These are phyloP conservation scores for Philereme transversata DNA, from an alignment of 2,888 invertebrate species.

Conservation along the genomic window DNA sequence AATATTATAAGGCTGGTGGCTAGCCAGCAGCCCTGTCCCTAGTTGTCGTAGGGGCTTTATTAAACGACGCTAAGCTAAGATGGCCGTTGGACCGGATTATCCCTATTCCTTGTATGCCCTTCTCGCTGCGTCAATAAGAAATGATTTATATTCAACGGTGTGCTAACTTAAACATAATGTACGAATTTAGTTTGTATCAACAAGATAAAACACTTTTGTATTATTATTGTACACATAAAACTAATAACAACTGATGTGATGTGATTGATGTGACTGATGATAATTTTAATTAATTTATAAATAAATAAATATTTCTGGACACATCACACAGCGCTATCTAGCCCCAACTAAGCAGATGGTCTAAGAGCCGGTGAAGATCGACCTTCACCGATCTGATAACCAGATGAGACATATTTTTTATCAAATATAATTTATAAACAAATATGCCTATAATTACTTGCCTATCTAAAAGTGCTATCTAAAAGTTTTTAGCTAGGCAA, in stretches of 20 bases:
- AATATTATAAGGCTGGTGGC: constrained; percentile 21
- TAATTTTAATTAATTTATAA: constrained; percentile 21
- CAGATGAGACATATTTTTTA: too few species aligned
- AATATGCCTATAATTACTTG: too few species aligned
- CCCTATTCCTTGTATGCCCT: constrained; percentile 72
- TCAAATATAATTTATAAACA: too few species aligned
- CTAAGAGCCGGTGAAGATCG: too few species aligned
- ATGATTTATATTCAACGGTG: constrained; percentile 56
- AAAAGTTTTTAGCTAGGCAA: too few species aligned
- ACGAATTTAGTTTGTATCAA: constrained; percentile 20
- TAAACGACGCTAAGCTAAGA: constrained; percentile 76
- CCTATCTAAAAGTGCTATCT: too few species aligned
- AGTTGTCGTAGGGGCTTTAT: constrained; percentile 79
- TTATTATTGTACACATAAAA: constrained; percentile 8
- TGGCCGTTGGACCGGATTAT: constrained; percentile 81
- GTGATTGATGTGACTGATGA: too few species aligned
- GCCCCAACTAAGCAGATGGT: too few species aligned
- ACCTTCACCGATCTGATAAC: too few species aligned
- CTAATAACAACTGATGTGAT: constrained; percentile 16
- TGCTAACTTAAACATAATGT: constrained; percentile 20
- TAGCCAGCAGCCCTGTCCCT: constrained; percentile 63
- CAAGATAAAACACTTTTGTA: constrained; percentile 7
- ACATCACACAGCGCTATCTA: too few species aligned
- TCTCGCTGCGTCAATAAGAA: constrained; percentile 69
- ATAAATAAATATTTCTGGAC: too few species aligned